Percentiles rank a stretch among this genome's conserved stretches.
Evolutionary conservation across 2,113 vertebrate species (phyloP).

Genomic region (Nyctibius bracteatus): DNA sequence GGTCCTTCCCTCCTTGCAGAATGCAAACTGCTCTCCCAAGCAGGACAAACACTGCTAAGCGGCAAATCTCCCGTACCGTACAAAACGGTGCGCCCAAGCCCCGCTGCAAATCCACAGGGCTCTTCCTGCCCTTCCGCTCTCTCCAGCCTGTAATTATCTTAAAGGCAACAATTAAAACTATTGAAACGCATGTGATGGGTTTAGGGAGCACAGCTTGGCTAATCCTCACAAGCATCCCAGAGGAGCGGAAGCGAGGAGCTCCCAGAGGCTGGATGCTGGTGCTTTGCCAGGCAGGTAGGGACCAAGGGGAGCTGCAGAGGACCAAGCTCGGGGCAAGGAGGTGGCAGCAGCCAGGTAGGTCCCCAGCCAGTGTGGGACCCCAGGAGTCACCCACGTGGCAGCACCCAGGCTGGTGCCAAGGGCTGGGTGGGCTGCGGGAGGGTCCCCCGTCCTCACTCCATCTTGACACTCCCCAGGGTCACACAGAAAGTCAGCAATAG

Average conservation of each 20-base stretch:
- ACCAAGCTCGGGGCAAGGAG: background rate
- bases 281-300: background rate
- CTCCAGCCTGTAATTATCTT: slow-evolving; percentile 57
- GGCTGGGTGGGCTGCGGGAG: background rate
- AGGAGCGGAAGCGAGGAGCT: background rate
- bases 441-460: background rate
- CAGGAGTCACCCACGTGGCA: fast-evolving
- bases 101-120: slow-evolving; percentile 10
- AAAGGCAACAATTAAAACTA: slow-evolving; percentile 60
- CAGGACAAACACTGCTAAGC: background rate
- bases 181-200: slow-evolving; percentile 41
- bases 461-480: background rate
- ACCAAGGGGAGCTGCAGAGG: background rate
- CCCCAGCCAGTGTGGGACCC: background rate
- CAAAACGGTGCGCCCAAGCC: background rate
- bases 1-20: background rate
- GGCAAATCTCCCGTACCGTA: background rate
- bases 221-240: slow-evolving; percentile 22
- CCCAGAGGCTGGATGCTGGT: background rate
- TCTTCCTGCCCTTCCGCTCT: background rate
- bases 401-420: background rate
- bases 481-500: background rate
- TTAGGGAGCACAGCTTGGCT: slow-evolving; percentile 11
- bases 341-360: background rate
- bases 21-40: background rate